phyloP scores from a whole-genome alignment of 2,797 vertebrate genomes.

The Acrossocheilus wenchowensis region DNA sequence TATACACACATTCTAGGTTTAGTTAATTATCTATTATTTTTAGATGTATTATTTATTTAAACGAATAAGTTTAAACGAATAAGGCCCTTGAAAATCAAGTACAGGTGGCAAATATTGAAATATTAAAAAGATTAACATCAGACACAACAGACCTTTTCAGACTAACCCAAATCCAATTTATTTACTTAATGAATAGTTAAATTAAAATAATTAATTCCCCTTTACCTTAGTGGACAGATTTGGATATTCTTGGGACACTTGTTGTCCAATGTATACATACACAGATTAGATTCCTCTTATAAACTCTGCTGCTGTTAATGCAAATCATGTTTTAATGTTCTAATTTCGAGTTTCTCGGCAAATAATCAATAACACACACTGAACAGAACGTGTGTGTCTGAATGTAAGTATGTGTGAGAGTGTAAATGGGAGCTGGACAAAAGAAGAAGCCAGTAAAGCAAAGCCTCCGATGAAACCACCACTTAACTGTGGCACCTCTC shows the following conservation, averaged over 20 bases:
- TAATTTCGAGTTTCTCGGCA: not conserved
- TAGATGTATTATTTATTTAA: too few species aligned
- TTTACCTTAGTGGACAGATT: not conserved
- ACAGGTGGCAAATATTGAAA: not conserved
- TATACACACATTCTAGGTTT: not conserved
- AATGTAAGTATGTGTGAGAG: conserved; percentile 3
- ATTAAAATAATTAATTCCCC: not conserved
- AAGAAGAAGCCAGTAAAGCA: not conserved
- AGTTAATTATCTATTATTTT: not conserved
- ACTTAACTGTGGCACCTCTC: not conserved
- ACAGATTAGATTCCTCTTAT: not conserved
- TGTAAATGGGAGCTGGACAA: not conserved
- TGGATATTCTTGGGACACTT: too few species aligned
- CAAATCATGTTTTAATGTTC: not conserved
- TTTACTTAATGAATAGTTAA: too few species aligned
- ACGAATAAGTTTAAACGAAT: not conserved
- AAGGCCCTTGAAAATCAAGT: not conserved
- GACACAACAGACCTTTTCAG: not conserved
- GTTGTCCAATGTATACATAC: not conserved
- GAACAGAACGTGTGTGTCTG: not conserved
- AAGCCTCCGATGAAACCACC: not conserved
- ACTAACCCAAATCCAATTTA: not conserved
- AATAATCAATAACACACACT: not conserved
- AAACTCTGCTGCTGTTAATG: not conserved
- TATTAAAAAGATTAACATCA: not conserved